Conservation (phyloP, 2,113 vertebrate genomes). For the Scortum barcoo region DNA sequence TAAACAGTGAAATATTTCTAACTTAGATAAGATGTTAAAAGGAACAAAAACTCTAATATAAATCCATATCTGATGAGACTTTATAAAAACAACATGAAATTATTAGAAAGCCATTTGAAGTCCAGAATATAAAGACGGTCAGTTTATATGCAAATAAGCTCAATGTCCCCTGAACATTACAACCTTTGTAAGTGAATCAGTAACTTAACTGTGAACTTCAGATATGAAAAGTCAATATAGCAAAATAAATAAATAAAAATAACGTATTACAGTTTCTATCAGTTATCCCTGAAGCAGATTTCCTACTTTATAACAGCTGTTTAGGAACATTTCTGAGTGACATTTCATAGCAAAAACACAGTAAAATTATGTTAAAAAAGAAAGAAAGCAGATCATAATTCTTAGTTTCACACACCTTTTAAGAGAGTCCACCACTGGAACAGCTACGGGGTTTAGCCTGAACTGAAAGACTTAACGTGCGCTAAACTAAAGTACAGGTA, state of each 20-base stretch:
- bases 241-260: background rate
- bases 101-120: background rate
- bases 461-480: background rate
- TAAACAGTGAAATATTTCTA: background rate
- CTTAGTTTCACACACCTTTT: background rate
- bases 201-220: background rate
- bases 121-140: background rate
- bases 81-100: too few relatives aligned
- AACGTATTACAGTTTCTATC: background rate
- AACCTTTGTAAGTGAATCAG: background rate
- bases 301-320: background rate
- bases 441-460: background rate
- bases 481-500: background rate
- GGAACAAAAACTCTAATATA: background rate
- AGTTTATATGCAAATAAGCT: slow-evolving; percentile 15
- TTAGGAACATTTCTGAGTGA: too few relatives aligned
- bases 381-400: too few relatives aligned
- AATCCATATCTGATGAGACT: background rate
- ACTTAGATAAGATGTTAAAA: background rate
- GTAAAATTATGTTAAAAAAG: too few relatives aligned
- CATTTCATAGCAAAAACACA: background rate
- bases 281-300: background rate
- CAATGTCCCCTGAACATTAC: background rate
- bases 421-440: background rate
- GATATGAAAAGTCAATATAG: background rate